These are phyloP conservation scores for Suncus etruscus DNA, from an alignment of 2,113 vertebrate species.

Conservation along the genomic window DNA sequence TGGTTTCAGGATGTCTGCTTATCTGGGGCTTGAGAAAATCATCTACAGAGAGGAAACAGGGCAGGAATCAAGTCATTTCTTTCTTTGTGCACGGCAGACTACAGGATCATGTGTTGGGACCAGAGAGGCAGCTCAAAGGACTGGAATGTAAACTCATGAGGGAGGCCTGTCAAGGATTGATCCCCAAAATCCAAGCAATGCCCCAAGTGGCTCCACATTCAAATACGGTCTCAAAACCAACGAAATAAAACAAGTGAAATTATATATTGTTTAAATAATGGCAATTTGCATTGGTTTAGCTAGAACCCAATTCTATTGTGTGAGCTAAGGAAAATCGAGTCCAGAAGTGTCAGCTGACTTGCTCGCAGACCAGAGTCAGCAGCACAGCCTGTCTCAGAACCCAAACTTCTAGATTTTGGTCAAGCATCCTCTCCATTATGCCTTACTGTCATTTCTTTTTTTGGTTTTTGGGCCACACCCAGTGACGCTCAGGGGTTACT, in stretches of 20 bases:
- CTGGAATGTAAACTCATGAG: too few species aligned
- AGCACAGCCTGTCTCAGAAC: background rate
- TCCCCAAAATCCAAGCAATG: too few species aligned
- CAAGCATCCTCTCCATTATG: background rate
- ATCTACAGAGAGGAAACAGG: constrained; percentile 82
- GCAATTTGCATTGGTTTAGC: background rate
- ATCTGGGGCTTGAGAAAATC: constrained; percentile 91
- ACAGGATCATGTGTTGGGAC: too few species aligned
- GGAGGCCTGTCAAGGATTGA: too few species aligned
- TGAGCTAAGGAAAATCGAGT: background rate
- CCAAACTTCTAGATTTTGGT: background rate
- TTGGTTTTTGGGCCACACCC: too few species aligned
- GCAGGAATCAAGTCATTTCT: constrained; percentile 9
- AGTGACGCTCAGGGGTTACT: too few species aligned
- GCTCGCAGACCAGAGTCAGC: background rate
- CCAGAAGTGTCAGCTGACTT: background rate
- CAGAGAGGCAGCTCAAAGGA: too few species aligned
- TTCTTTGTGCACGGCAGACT: constrained; percentile 43
- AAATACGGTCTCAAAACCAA: too few species aligned
- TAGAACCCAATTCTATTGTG: background rate
- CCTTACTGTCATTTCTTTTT: background rate
- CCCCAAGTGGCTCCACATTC: too few species aligned
- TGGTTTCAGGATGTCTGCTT: constrained; percentile 87
- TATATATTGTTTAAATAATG: constrained; percentile 6
- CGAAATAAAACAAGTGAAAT: constrained; percentile 9